These are phyloP conservation scores for Chromoteleia sp. DNA, from an alignment of 2,888 invertebrate species.

Conservation along the genomic window DNA sequence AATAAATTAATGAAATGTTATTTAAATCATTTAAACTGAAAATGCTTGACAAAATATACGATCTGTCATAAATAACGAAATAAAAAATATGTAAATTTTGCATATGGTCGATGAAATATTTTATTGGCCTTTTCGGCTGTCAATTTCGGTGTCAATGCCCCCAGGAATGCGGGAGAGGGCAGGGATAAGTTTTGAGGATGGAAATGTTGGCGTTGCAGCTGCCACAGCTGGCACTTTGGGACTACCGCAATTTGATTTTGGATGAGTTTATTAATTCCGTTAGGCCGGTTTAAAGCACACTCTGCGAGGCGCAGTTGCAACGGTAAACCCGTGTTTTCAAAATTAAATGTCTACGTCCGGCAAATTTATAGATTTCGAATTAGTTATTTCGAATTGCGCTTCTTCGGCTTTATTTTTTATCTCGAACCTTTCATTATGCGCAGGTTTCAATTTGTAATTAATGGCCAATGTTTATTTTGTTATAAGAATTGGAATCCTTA, in stretches of 20 bases:
- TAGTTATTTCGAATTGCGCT: constrained; percentile 5
- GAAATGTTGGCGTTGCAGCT: constrained; percentile 49
- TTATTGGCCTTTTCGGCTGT: constrained; percentile 34
- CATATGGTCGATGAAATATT: constrained; percentile 28
- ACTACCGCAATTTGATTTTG: constrained; percentile 52
- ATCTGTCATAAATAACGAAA: too few species aligned
- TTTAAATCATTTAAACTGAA: too few species aligned
- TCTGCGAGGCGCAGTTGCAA: constrained; percentile 26
- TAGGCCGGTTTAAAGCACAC: constrained; percentile 42
- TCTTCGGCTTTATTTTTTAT: constrained; percentile 15
- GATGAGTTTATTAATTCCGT: constrained; percentile 58
- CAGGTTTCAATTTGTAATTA: neutral
- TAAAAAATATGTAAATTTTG: constrained; percentile 33
- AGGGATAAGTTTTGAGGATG: constrained; percentile 39
- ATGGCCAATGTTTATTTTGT: too few species aligned
- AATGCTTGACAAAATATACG: too few species aligned
- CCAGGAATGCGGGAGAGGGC: constrained; percentile 33
- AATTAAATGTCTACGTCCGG: constrained; percentile 33
- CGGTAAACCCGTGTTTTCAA: constrained; percentile 25
- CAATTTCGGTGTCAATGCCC: constrained; percentile 48
- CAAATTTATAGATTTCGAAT: constrained; percentile 43
- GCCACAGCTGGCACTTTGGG: constrained; percentile 63
- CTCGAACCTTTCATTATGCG: neutral
- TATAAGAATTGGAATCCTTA: too few species aligned
- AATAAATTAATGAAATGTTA: too few species aligned